Evolutionary conservation across 2,797 vertebrate species (phyloP), one percentile per base, ranked within the genome.

Genomic region (Clarias laeviceps): DNA sequence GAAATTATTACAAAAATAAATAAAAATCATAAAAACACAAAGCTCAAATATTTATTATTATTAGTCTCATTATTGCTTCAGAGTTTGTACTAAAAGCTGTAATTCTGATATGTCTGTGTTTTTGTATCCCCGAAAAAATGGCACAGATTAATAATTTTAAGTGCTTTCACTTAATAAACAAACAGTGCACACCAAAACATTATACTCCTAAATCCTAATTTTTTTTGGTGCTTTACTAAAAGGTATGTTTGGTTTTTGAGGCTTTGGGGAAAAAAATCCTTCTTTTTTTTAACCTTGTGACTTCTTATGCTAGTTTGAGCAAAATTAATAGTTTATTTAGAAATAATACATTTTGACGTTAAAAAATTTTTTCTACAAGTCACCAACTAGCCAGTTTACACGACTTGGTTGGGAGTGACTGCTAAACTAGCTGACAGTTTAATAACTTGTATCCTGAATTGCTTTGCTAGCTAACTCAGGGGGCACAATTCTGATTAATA

Each of bases 391-490:
- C 54, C 54, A 15, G 11, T 18, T 20, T 77, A 12, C 3, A 77
- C 4, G 18, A 32, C 50, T n/a, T 27, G 5, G 12, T 6, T 64
- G 24, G 22, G 5, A 4, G 8, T 20, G 12, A 4, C 37, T 64
- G 34, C 34, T 65, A 50, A 62, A 80, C 37, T 80, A 50, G 61
- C 6, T 50, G 24, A 27, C 78, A 80, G 24, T 80, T 80, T 5
- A 50, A 45, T 40, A 80, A 80, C 78, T 45, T 37, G 9, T 40
- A 61, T 1, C 56, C 22, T 40, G 14, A n/a, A 64, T 45, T 64
- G 45, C 78, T 64, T 27, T 80, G 37, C 77, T 77, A 57, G 34
- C 59, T 34, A 59, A 4, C 57, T n/a, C n/a, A 59, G 61, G 24
- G 64, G 24, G 2, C 11, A 14, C n/a, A 45, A 50, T 45, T 11